A percentile compares a stretch with the other conserved stretches of the same genome.
These are phyloP conservation scores for Sebastes fasciatus DNA, from an alignment of 2,113 vertebrate genomes.

Conservation along the genomic window DNA sequence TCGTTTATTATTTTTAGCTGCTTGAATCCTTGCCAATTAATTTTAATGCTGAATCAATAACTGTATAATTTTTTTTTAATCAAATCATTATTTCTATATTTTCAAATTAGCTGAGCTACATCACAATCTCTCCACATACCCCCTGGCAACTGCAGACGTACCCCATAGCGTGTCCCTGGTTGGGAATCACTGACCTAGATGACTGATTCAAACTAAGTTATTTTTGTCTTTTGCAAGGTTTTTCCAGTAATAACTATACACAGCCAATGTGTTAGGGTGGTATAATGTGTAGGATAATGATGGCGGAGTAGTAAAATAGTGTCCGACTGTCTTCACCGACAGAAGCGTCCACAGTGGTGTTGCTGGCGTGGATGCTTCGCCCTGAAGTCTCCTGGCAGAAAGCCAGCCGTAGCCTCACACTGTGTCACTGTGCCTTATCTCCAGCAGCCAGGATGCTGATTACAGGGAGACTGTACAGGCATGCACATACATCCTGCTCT, in stretches of 20 bases:
- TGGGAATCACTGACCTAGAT: constrained; percentile 17
- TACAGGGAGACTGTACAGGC: constrained; percentile 52
- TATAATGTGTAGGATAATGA: constrained; percentile 3
- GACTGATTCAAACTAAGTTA: neutral
- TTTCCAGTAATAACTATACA: neutral
- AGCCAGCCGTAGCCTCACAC: constrained; percentile 32
- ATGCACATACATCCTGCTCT: constrained; percentile 57
- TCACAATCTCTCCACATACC: neutral
- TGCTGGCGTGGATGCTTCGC: neutral
- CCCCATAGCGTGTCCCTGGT: neutral
- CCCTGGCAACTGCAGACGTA: neutral
- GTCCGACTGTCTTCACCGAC: neutral
- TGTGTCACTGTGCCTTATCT: constrained; percentile 61
- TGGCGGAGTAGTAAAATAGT: neutral
- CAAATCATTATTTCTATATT: neutral
- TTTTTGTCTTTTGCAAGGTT: neutral
- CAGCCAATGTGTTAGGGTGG: neutral
- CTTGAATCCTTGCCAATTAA: neutral
- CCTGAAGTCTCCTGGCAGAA: constrained; percentile 32
- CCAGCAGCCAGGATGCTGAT: constrained; percentile 62
- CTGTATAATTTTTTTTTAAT: neutral
- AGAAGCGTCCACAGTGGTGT: constrained; percentile 10
- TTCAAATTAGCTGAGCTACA: neutral
- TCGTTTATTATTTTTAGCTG: neutral
- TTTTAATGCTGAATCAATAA: neutral